phyloP scores from a whole-genome alignment of 2,797 vertebrate species.

The Lacerta viridis region DNA sequence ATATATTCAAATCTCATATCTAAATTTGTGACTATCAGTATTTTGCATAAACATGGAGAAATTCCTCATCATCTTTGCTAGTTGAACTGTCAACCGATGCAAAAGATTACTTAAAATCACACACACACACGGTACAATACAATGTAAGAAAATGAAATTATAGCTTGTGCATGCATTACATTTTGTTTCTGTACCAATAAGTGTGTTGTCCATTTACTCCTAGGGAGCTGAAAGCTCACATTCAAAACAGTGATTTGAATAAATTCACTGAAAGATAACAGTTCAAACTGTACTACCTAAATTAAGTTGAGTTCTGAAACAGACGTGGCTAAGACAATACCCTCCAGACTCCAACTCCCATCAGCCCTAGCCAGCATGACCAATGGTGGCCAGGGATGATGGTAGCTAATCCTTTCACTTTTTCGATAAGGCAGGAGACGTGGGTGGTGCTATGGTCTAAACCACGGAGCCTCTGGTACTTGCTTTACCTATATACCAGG shows the following conservation, averaged over 20 bases:
- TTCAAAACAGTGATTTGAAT: not conserved
- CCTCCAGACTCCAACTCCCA: too few relatives aligned
- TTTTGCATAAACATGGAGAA: not conserved
- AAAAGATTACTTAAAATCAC: not conserved
- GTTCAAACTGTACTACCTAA: not conserved
- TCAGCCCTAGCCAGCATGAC: too few relatives aligned
- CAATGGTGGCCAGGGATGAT: too few relatives aligned
- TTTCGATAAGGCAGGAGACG: constrained; percentile 8
- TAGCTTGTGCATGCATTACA: not conserved
- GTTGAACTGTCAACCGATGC: not conserved
- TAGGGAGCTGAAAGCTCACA: not conserved
- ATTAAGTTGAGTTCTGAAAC: not conserved
- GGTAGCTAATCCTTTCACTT: constrained; percentile 43
- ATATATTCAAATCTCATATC: not conserved
- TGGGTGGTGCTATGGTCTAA: too few relatives aligned
- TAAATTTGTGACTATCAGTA: not conserved
- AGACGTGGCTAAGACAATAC: too few relatives aligned
- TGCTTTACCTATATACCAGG: too few relatives aligned
- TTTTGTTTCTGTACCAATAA: not conserved
- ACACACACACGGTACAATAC: not conserved
- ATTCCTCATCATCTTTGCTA: not conserved
- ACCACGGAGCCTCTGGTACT: too few relatives aligned
- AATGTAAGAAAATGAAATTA: not conserved
- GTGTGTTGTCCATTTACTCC: not conserved
- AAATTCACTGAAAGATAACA: not conserved